Evolutionary conservation across 2,888 invertebrate genomes (phyloP), one percentile per base, ranked within the genome.

Genomic region (Xestoiulus laeticollis): DNA sequence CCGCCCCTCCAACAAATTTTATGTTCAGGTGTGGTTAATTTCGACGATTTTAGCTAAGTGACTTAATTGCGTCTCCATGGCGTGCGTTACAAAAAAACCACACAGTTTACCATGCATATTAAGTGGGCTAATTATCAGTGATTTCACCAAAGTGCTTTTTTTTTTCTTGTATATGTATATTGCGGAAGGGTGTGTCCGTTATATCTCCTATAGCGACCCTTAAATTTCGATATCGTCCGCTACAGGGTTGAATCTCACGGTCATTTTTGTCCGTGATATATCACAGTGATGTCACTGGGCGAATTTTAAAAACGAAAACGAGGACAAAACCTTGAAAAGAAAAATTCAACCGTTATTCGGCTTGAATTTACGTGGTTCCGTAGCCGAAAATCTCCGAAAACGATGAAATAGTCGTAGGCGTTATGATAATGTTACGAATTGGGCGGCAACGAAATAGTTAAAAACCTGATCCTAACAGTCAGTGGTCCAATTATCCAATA

Each of bases 21-120:
- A 53, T 53, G 53, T 53, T 19, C 53, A 53, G 53, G 53, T 53
- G 53, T 53, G 53, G 53, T 53, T 53, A 53, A 53, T 53, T 53
- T 53, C 53, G 53, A 53, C n/a, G 16, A 53, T 53, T 53, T 53
- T 38, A 16, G 53, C n/a, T 53, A 53, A 53, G 53, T 53, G 53
- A 53, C 53, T 53, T 53, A 53, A 53, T 53, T 53, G 53, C 19
- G 53, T 53, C n/a, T 53, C 53, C 19, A 16, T 53, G 19, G 16
- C 53, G 16, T n/a, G 16, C 53, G 33, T 38, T 38, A 38, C 33
- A 38, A 38, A 38, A 38, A 38, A 38, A 38, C 33, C 33, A 38
- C 33, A 38, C 33, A 5, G n/a, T 53, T 16, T 53, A 16, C 53
- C 53, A n/a, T n/a, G 53, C 53, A 53, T 53, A 53, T 53, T 53